Percentiles rank a stretch among this genome's conserved stretches.
Evolutionary conservation across 1,140 invertebrate genomes (phyloP).

Genomic region (Calosoma granatense): DNA sequence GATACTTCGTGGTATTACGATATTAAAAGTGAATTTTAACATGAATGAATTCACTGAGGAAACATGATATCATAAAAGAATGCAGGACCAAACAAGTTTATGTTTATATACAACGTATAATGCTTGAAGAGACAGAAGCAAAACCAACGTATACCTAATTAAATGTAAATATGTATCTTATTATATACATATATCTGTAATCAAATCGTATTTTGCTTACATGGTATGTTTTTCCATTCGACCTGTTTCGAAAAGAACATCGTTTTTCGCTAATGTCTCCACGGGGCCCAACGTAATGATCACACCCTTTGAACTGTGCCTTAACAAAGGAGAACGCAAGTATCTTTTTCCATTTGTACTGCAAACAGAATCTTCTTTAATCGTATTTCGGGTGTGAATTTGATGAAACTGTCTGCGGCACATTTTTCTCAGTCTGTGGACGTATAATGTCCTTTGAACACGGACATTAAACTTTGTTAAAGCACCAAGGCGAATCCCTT

Average conservation of each 20-base stretch:
- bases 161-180: too few relatives aligned
- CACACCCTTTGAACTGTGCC: not conserved
- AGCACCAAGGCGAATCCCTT: not conserved
- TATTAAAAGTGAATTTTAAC: too few relatives aligned
- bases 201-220: not conserved
- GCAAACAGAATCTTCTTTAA: slow-evolving; percentile 1
- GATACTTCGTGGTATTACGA: too few relatives aligned
- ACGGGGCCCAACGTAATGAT: slow-evolving; percentile 1
- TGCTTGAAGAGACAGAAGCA: too few relatives aligned
- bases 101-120: too few relatives aligned
- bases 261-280: not conserved
- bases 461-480: not conserved
- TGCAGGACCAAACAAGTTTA: too few relatives aligned
- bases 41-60: too few relatives aligned
- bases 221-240: not conserved
- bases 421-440: not conserved
- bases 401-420: not conserved
- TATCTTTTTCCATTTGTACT: not conserved
- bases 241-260: not conserved
- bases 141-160: too few relatives aligned
- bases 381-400: slow-evolving; percentile 4
- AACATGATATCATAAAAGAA: too few relatives aligned
- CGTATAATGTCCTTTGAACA: not conserved
- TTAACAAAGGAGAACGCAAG: not conserved
- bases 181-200: too few relatives aligned